Base-by-base conservation (phyloP, 2,797 vertebrate genomes). In the Pantherophis alleghaniensis region DNA sequence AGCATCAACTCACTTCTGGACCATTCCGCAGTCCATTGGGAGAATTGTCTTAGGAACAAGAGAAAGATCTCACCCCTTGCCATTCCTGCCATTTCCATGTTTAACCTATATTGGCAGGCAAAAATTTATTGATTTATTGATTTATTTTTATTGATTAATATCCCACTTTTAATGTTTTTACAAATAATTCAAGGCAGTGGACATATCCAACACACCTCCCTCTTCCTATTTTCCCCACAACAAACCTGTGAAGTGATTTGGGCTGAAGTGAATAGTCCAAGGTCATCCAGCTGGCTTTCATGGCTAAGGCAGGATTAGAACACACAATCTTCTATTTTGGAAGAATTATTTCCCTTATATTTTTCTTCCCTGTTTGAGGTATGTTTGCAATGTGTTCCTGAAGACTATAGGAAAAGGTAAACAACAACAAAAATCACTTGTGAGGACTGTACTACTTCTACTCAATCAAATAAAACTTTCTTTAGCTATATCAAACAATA, bases 51-150 rank as follows among this genome's bases (percentile, higher is more conserved):
- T 94, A 90, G 91, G 90, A 92, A 59, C 55, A 94, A 55, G 83
- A 92, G 12, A 12, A 1, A 22, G 74, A 79, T 90, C 94, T 95
- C 59, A 1, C 1, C 37, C 47, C 37, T 89, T 89, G 2, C 2
- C 2, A 42, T 93, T 94, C 0, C 4, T 90, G 20, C 92, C 93
- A 66, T 87, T 91, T 92, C 87, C 89, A 69, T 55, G 94, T 37
- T 92, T 94, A 93, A 83, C 60, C 90, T 32, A 28, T 32, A 13
- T 12, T 57, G 59, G 87, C 60, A 89, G n/a, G 18, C n/a, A 5
- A 66, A 63, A 66, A 14, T 66, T n/a, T 28, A 60, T 24, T 60
- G 20, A 24, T 66, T n/a, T 13, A 60, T 24, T 60, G 6, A 24
- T 60, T 60, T 13, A 56, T 66, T 11, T 66, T 66, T n/a, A 14